Conservation (phyloP, 2,888 invertebrate genomes). For the Spodoptera picta region DNA sequence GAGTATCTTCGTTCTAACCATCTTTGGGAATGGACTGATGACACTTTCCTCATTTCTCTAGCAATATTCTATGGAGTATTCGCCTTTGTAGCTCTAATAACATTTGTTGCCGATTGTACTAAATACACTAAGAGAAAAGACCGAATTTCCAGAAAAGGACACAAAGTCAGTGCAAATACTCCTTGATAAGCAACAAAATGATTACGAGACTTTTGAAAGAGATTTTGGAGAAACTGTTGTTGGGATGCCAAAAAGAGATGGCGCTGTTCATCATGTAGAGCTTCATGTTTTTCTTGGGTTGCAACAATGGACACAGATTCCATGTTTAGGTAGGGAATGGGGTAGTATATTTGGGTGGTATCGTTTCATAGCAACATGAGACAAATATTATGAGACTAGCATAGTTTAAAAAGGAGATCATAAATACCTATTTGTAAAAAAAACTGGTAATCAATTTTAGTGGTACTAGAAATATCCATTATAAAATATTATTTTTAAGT, state of each 20-base stretch:
- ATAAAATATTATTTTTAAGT: background rate
- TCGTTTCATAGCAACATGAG: no score
- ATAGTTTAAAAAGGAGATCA: no score
- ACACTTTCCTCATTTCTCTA: slow-evolving; percentile 89
- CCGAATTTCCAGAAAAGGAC: slow-evolving; percentile 82
- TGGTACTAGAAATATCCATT: background rate
- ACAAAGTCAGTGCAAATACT: slow-evolving; percentile 89
- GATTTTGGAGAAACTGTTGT: background rate
- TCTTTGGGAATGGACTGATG: slow-evolving; percentile 85
- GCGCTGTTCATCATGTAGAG: background rate
- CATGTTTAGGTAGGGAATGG: no score
- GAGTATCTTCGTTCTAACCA: slow-evolving; percentile 77
- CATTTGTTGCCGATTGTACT: slow-evolving; percentile 89
- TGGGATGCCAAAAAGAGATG: background rate
- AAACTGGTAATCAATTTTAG: background rate
- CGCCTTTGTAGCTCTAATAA: slow-evolving; percentile 89
- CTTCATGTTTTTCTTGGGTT: background rate
- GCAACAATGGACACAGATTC: no score
- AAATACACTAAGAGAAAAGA: slow-evolving; percentile 86
- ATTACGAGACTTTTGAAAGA: background rate
- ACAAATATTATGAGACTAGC: no score
- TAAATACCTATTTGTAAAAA: no score
- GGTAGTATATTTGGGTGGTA: no score
- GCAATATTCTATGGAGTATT: slow-evolving; percentile 90
- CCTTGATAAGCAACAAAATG: slow-evolving; percentile 74